These are phyloP conservation scores for Ptychodera flava DNA, from an alignment of 35 echinoderm and acorn worm species.

Conservation along the genomic window DNA sequence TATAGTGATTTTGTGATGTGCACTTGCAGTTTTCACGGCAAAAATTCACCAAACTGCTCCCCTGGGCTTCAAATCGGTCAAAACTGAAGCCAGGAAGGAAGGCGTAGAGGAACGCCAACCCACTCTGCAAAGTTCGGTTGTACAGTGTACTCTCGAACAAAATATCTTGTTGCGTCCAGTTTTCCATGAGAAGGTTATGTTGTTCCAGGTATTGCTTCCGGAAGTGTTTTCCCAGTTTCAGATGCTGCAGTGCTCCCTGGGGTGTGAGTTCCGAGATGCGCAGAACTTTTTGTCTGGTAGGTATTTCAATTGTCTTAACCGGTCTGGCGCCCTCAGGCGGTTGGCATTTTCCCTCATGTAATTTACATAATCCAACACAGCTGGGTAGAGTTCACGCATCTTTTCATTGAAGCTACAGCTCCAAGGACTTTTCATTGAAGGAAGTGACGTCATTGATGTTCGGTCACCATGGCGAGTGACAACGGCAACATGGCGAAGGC, in stretches of 20 bases:
- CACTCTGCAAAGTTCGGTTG: conserved; percentile 50
- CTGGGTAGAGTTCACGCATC: not conserved
- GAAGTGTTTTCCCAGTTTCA: conserved; percentile 34
- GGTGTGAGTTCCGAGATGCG: conserved; percentile 39
- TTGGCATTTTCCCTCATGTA: not conserved
- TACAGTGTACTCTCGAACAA: conserved; percentile 29
- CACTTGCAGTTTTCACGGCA: conserved; percentile 26
- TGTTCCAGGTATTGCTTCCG: conserved; percentile 20
- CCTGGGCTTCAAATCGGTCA: not conserved
- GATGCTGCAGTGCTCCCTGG: conserved; percentile 43
- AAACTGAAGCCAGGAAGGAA: conserved; percentile 27
- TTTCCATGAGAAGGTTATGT: not conserved
- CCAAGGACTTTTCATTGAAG: conserved; percentile 6
- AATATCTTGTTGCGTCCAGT: not conserved
- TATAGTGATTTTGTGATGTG: conserved; percentile 4
- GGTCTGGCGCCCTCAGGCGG: not conserved
- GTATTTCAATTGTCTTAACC: not conserved
- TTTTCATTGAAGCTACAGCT: conserved; percentile 31
- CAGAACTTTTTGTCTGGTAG: not conserved
- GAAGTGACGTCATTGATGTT: conserved; percentile 28
- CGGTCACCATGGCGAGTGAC: conserved; percentile 53
- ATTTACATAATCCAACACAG: not conserved
- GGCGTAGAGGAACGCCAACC: conserved; percentile 51
- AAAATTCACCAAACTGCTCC: conserved; percentile 12
- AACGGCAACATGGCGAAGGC: conserved; percentile 27